A percentile compares a stretch with the other conserved stretches of the same genome.
phyloP scores from a whole-genome alignment of 2,797 vertebrate species.

The Macrochelys suwanniensis region DNA sequence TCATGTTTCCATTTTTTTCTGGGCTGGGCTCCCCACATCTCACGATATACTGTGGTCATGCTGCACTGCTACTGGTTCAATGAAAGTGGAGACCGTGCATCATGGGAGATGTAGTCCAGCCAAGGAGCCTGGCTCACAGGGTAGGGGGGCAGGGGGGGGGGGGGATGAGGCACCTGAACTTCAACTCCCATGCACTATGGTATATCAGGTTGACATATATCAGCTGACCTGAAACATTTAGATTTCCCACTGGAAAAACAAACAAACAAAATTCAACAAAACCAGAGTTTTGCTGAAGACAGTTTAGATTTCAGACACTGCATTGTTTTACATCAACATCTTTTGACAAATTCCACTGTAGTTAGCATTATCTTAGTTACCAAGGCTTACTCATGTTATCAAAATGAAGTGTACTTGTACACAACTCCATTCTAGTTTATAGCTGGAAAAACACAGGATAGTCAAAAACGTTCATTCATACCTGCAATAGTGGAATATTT shows the following conservation, averaged over 20 bases:
- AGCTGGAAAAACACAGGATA: constrained; percentile 5
- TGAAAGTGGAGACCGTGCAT: background rate
- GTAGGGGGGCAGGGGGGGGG: background rate
- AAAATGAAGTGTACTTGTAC: background rate
- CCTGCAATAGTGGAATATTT: background rate
- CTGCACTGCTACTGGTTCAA: background rate
- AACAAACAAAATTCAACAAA: background rate
- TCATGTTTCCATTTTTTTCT: constrained; percentile 30
- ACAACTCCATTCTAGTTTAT: background rate
- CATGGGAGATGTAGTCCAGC: background rate
- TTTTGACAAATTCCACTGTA: background rate
- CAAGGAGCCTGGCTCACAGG: background rate
- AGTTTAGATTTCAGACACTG: background rate
- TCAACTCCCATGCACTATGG: too few relatives aligned
- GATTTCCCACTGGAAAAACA: background rate
- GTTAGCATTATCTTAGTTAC: background rate
- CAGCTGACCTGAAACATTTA: background rate
- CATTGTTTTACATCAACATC: too few relatives aligned
- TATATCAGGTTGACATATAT: background rate
- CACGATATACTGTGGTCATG: background rate
- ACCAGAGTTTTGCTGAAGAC: background rate
- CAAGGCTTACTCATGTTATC: background rate
- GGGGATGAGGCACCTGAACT: background rate
- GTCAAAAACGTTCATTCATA: constrained; percentile 1
- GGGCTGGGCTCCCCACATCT: background rate